These are phyloP conservation scores for Nasonia vitripennis DNA, from an alignment of 1,140 invertebrate species.

Conservation along the genomic window DNA sequence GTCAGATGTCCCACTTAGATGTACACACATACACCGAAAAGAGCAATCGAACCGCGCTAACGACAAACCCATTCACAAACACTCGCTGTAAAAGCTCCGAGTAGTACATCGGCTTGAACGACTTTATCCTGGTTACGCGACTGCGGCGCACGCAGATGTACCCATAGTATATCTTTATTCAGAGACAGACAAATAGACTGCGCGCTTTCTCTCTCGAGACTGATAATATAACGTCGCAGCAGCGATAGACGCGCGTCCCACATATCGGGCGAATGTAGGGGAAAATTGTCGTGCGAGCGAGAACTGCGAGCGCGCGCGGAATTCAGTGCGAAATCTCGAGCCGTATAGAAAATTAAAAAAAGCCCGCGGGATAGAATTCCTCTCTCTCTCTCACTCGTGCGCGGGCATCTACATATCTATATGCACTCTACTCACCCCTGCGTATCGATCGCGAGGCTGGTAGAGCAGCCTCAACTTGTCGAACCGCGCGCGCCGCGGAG, in stretches of 20 bases:
- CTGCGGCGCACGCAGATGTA: too few relatives aligned
- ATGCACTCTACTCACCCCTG: neutral
- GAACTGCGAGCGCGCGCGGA: neutral
- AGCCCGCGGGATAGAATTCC: neutral
- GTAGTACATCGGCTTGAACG: neutral
- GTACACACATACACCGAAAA: too few relatives aligned
- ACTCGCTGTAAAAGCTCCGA: neutral
- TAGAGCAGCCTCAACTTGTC: neutral
- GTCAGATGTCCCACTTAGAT: too few relatives aligned
- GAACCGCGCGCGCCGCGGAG: neutral
- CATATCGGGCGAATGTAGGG: conserved; percentile 8
- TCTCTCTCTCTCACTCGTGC: neutral
- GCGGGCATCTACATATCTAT: too few relatives aligned
- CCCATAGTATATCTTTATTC: too few relatives aligned
- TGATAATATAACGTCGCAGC: too few relatives aligned
- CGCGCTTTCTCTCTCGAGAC: too few relatives aligned
- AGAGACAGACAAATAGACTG: too few relatives aligned
- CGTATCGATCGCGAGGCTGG: neutral
- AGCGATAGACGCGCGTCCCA: neutral
- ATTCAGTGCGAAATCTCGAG: neutral
- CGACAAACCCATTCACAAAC: too few relatives aligned
- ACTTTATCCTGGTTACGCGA: too few relatives aligned
- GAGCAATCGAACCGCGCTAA: too few relatives aligned
- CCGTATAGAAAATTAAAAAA: conserved; percentile 18
- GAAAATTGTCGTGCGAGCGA: neutral